Percentiles rank a stretch among this genome's conserved stretches.
phyloP scores from a whole-genome alignment of 2,888 invertebrate species.

The Glaucopsyche alexis region DNA sequence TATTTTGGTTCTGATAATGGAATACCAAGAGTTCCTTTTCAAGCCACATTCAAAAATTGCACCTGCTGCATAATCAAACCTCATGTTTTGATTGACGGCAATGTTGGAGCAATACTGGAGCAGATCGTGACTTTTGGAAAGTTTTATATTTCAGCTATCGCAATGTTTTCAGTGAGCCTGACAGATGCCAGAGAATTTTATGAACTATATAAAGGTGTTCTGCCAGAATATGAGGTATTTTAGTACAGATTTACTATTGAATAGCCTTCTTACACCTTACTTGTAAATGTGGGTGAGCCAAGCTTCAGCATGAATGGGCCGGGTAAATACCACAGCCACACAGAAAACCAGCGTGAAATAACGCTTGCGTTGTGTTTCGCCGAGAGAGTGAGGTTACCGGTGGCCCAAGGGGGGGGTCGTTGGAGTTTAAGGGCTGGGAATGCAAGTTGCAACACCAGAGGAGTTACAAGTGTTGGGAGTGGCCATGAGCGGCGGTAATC shows the following conservation, averaged over 20 bases:
- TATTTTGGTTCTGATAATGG: slow-evolving; percentile 65
- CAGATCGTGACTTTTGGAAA: slow-evolving; percentile 84
- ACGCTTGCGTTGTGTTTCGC: no score
- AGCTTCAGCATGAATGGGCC: no score
- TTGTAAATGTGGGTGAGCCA: no score
- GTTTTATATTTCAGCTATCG: slow-evolving; percentile 88
- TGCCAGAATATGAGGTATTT: slow-evolving; percentile 85
- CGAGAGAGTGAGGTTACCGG: no score
- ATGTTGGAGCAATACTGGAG: slow-evolving; percentile 85
- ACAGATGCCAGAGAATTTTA: slow-evolving; percentile 93
- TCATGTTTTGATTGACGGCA: slow-evolving; percentile 89
- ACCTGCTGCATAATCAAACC: slow-evolving; percentile 94
- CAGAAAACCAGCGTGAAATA: no score
- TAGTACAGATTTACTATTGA: neutral
- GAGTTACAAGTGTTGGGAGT: no score
- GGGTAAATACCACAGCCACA: no score
- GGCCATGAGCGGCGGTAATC: no score
- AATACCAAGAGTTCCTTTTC: slow-evolving; percentile 53
- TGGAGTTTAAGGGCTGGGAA: no score
- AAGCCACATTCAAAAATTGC: slow-evolving; percentile 83
- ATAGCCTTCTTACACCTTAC: no score
- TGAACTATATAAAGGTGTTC: slow-evolving; percentile 93
- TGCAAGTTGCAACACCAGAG: no score
- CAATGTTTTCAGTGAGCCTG: slow-evolving; percentile 88
- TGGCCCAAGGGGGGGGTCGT: no score